phyloP scores from a whole-genome alignment of 1,140 invertebrate genomes.

The Atta colombica region DNA sequence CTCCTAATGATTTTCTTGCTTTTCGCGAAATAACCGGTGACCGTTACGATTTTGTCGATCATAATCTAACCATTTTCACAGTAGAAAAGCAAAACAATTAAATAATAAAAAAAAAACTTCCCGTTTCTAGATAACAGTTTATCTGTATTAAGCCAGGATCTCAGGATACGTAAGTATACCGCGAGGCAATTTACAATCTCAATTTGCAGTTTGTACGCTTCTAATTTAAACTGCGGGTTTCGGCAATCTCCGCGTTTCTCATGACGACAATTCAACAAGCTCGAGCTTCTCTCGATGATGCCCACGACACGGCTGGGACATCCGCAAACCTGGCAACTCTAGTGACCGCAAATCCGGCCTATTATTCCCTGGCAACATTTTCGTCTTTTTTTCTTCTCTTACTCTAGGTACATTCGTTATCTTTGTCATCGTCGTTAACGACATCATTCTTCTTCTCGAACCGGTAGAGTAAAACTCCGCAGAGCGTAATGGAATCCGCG shows the following conservation, averaged over 20 bases:
- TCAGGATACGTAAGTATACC: constrained; percentile 70
- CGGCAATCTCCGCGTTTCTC: constrained; percentile 83
- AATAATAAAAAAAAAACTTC: constrained; percentile 47
- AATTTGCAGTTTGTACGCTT: constrained; percentile 82
- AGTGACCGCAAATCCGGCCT: constrained; percentile 81
- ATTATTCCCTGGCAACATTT: constrained; percentile 79
- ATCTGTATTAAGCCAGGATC: constrained; percentile 60
- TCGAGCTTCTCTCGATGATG: constrained; percentile 61
- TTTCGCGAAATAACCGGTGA: constrained; percentile 58
- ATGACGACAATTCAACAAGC: constrained; percentile 82
- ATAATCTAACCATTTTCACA: background rate
- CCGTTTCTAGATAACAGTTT: constrained; percentile 66
- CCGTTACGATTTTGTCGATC: constrained; percentile 55
- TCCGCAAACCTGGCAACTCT: constrained; percentile 60
- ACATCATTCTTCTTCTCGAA: constrained; percentile 30
- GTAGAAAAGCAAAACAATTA: background rate
- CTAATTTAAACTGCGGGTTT: constrained; percentile 85
- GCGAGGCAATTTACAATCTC: constrained; percentile 82
- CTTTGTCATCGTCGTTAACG: constrained; percentile 33
- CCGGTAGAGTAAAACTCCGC: constrained; percentile 38
- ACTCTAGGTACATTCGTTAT: background rate
- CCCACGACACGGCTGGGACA: constrained; percentile 47
- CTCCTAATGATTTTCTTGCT: constrained; percentile 44
- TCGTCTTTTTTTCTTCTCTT: constrained; percentile 49
- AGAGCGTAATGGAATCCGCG: constrained; percentile 68